Percentiles rank a stretch among this genome's conserved stretches.
phyloP scores from a whole-genome alignment of 1,140 invertebrate species.

The Eubasilissa regina region DNA sequence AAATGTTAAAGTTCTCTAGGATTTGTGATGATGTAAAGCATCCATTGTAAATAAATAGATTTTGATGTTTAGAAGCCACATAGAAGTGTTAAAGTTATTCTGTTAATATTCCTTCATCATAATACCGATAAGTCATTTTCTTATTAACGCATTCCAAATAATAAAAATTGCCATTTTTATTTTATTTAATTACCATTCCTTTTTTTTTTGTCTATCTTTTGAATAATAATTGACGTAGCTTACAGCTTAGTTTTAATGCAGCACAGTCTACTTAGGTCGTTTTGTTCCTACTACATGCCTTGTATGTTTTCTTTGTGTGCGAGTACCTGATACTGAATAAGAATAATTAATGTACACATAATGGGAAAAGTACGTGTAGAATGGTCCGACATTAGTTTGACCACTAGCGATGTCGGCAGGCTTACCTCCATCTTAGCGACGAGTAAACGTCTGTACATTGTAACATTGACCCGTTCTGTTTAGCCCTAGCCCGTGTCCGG shows the following conservation, averaged over 20 bases:
- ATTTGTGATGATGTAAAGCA: slow-evolving; percentile 46
- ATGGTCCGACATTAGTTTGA: too few relatives aligned
- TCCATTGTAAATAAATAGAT: slow-evolving; percentile 48
- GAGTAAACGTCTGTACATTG: too few relatives aligned
- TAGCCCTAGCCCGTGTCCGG: too few relatives aligned
- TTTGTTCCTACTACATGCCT: slow-evolving; percentile 11
- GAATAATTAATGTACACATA: slow-evolving; percentile 28
- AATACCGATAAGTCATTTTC: slow-evolving; percentile 29
- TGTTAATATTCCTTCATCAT: slow-evolving; percentile 27
- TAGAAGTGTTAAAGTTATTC: slow-evolving; percentile 43
- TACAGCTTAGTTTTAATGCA: not conserved
- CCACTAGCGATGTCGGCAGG: too few relatives aligned
- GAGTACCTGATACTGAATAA: slow-evolving; percentile 38
- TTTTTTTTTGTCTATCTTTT: not conserved
- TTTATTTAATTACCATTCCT: slow-evolving; percentile 15
- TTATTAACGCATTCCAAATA: slow-evolving; percentile 20
- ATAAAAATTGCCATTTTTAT: slow-evolving; percentile 13
- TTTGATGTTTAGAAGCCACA: slow-evolving; percentile 46
- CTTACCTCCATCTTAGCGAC: not conserved
- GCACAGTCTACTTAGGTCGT: not conserved
- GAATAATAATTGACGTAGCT: not conserved
- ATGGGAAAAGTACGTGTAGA: not conserved
- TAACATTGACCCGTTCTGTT: too few relatives aligned
- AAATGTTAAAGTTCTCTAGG: slow-evolving; percentile 45
- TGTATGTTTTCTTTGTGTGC: slow-evolving; percentile 30